Conservation (phyloP, 2,888 invertebrate species). For the Loripinus fragilis region DNA sequence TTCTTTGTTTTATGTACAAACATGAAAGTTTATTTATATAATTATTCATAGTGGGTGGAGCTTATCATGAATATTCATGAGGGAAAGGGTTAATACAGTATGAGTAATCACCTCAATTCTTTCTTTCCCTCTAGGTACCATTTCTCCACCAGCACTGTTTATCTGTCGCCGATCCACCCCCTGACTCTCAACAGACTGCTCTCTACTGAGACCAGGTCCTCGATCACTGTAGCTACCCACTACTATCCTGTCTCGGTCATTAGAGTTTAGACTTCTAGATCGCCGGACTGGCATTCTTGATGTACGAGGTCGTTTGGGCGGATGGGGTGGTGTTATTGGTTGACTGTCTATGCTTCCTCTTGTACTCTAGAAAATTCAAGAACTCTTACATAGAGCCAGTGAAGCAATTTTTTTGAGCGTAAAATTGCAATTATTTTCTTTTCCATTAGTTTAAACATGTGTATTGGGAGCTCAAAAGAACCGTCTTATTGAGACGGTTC, state of each 20-base stretch:
- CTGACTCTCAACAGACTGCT: conserved; percentile 29
- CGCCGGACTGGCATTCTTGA: conserved; percentile 67
- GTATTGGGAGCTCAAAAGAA: no score
- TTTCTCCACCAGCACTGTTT: conserved; percentile 64
- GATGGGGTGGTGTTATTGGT: conserved; percentile 77
- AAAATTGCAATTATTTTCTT: no score
- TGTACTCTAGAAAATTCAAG: conserved; percentile 59
- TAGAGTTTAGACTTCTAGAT: conserved; percentile 71
- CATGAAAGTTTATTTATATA: no score
- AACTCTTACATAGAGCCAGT: no score
- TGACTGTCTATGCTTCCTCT: conserved; percentile 66
- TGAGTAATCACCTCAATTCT: conserved; percentile 67
- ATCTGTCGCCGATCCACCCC: conserved; percentile 46
- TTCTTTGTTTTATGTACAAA: no score
- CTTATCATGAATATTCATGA: no score
- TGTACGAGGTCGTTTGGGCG: conserved; percentile 76
- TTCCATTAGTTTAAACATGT: no score
- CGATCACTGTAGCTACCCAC: conserved; percentile 32
- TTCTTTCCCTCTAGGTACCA: conserved; percentile 60
- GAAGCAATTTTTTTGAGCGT: no score
- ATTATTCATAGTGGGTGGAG: no score
- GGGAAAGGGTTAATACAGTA: no score
- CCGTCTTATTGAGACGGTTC: no score
- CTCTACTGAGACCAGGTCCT: conserved; percentile 13
- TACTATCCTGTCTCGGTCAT: conserved; percentile 59